Evolutionary conservation across 2,797 vertebrate species (phyloP).

Genomic region (Anas georgica): DNA sequence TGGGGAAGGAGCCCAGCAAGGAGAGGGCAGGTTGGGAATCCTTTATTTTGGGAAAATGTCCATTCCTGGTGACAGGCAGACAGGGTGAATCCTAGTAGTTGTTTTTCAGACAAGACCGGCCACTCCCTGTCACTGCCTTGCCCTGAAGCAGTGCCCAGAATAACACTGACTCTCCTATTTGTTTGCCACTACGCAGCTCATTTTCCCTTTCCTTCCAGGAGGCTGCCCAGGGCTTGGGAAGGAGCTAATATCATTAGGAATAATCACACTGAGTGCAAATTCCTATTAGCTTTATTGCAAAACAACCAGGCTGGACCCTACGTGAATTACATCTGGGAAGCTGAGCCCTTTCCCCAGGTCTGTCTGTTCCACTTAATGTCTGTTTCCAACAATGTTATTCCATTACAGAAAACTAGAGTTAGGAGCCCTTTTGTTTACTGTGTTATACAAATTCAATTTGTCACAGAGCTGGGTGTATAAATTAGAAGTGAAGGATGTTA

Average conservation of each 20-base stretch:
- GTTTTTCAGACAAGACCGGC: background rate
- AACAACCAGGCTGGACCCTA: background rate
- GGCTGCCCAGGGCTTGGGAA: background rate
- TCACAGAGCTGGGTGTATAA: constrained; percentile 58
- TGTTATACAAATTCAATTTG: constrained; percentile 72
- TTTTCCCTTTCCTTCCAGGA: background rate
- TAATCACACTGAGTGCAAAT: background rate
- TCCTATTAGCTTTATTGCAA: background rate
- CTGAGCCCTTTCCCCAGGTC: background rate
- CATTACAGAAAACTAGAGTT: constrained; percentile 8
- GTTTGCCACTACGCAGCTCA: accelerated
- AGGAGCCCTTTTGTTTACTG: constrained; percentile 58
- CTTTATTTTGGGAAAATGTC: background rate
- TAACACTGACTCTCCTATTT: background rate
- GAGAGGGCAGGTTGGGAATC: background rate
- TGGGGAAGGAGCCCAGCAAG: background rate
- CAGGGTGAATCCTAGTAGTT: background rate
- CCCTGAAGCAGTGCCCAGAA: background rate
- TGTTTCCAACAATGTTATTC: constrained; percentile 51
- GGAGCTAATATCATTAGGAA: background rate
- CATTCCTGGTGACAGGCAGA: background rate
- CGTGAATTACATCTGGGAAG: background rate
- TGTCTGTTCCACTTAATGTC: constrained; percentile 28
- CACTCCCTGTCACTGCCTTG: background rate
- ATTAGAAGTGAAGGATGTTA: constrained; percentile 60